Base-by-base conservation (phyloP, 2,888 invertebrate genomes). In the Pristionchus maxplancki region DNA sequence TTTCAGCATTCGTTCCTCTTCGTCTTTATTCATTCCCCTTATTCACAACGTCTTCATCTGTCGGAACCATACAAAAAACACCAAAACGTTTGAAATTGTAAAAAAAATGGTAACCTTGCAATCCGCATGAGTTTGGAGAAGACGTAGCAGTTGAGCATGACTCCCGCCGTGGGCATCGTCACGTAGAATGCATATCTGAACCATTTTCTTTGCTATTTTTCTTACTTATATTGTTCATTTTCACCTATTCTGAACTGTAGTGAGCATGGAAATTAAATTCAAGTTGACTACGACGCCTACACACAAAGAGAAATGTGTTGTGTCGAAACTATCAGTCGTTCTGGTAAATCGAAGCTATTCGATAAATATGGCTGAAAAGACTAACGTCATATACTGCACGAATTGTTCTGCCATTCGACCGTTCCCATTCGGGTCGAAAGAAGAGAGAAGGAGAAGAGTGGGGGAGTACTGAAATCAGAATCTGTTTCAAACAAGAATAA, bases 91-190 rank as follows among this genome's bases (percentile, higher is more conserved):
- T 24, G 81, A 37, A n/a, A 62, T 6, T 37, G 40, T n/a, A n/a
- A n/a, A 67, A 44, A 71, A 34, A 88, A 90, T 89, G 48, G 13
- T 48, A 31, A 92, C 93, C 91, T 90, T 37, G 93, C 93, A 37
- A 93, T 88, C 81, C 90, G 88, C 48, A 93, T 89, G 31, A 93
- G 87, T 67, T 91, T 91, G 78, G 88, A 89, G n/a, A 93, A 88
- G 13, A 94, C 94, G 74, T 93, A 94, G 67, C 90, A 89, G 89
- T 94, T 94, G 37, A 94, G 89, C 28, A 89, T 78, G 48, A 94
- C 90, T 28, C 94, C 94, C 37, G 91, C 91, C 15, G 93, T 90
- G 0, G 94, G 94, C 31, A 94, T 91, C 31, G 92, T 84, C 31
- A 93, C 90, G 86, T 91, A 90, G 84, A 93, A 89, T 13, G 90